phyloP scores from a whole-genome alignment of 2,888 invertebrate genomes.

The Achlya flavicornis region DNA sequence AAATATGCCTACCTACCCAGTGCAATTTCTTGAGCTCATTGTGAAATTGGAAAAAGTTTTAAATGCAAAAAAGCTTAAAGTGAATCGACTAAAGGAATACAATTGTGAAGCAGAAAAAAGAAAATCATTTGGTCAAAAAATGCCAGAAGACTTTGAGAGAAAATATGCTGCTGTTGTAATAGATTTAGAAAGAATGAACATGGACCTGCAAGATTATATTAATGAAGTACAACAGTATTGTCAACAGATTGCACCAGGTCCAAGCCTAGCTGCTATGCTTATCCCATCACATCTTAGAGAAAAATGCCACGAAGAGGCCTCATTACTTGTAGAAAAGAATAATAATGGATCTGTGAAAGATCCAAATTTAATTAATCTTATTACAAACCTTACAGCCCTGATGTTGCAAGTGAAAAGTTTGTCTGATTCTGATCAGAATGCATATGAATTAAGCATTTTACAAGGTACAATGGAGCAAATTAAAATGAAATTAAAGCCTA shows the following conservation, averaged over 20 bases:
- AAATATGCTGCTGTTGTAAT: slow-evolving; percentile 94
- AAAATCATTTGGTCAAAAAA: slow-evolving; percentile 90
- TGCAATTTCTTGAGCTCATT: slow-evolving; percentile 92
- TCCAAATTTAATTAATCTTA: slow-evolving; percentile 88
- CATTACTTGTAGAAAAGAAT: slow-evolving; percentile 90
- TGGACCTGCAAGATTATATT: slow-evolving; percentile 92
- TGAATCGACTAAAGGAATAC: slow-evolving; percentile 91
- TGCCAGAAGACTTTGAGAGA: slow-evolving; percentile 94
- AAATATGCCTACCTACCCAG: slow-evolving; percentile 91
- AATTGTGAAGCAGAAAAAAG: slow-evolving; percentile 95
- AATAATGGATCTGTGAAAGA: slow-evolving; percentile 85
- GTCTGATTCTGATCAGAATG: slow-evolving; percentile 92
- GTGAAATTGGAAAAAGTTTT: slow-evolving; percentile 94
- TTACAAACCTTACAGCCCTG: slow-evolving; percentile 94
- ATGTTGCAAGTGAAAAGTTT: slow-evolving; percentile 93
- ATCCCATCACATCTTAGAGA: slow-evolving; percentile 94
- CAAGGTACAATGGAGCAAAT: slow-evolving; percentile 96
- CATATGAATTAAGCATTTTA: slow-evolving; percentile 94
- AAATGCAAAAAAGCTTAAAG: slow-evolving; percentile 90
- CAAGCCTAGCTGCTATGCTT: slow-evolving; percentile 93
- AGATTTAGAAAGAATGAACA: slow-evolving; percentile 95
- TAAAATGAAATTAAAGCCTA: slow-evolving; percentile 89
- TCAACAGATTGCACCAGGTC: slow-evolving; percentile 94
- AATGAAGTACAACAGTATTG: slow-evolving; percentile 93
- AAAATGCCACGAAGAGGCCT: slow-evolving; percentile 93